Percentiles rank a stretch among this genome's conserved stretches.
These are phyloP conservation scores for Henricia sp. DNA, from an alignment of 53 echinoderm and acorn worm species.

Conservation along the genomic window DNA sequence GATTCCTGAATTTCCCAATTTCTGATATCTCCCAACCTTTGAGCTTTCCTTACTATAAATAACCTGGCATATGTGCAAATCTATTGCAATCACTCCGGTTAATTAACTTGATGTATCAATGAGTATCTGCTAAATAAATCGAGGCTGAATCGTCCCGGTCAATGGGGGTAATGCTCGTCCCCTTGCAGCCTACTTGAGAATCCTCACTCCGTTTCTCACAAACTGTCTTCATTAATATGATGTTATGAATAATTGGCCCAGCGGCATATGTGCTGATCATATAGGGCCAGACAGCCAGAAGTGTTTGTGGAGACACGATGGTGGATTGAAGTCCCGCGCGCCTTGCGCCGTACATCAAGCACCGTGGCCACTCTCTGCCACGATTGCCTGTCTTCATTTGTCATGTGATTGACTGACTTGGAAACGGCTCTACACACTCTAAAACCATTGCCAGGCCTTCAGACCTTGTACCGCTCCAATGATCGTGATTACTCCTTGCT, in stretches of 20 bases:
- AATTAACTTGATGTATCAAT: constrained; percentile 33
- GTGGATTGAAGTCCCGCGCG: constrained; percentile 48
- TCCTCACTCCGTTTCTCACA: neutral
- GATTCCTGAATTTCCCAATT: no score
- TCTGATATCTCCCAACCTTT: no score
- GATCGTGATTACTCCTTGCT: constrained; percentile 25
- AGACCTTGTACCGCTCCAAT: constrained; percentile 14
- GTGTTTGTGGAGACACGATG: constrained; percentile 57
- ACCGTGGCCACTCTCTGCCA: constrained; percentile 28
- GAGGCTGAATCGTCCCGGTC: constrained; percentile 23
- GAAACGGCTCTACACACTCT: constrained; percentile 51
- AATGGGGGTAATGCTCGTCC: constrained; percentile 24
- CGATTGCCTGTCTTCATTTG: constrained; percentile 56
- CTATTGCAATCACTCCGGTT: neutral
- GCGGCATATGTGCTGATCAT: constrained; percentile 40
- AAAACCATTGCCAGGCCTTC: neutral
- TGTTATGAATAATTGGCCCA: constrained; percentile 55
- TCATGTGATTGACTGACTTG: constrained; percentile 65
- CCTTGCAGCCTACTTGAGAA: constrained; percentile 4
- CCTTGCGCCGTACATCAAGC: constrained; percentile 28
- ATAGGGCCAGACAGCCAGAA: constrained; percentile 47
- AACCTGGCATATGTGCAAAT: constrained; percentile 4
- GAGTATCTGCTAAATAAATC: constrained; percentile 50
- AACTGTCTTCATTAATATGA: constrained; percentile 61
- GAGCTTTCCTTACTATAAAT: no score